Evolutionary conservation across 92 coral and sea anemone species (phyloP).

Genomic region (Epizoanthus fatuus): DNA sequence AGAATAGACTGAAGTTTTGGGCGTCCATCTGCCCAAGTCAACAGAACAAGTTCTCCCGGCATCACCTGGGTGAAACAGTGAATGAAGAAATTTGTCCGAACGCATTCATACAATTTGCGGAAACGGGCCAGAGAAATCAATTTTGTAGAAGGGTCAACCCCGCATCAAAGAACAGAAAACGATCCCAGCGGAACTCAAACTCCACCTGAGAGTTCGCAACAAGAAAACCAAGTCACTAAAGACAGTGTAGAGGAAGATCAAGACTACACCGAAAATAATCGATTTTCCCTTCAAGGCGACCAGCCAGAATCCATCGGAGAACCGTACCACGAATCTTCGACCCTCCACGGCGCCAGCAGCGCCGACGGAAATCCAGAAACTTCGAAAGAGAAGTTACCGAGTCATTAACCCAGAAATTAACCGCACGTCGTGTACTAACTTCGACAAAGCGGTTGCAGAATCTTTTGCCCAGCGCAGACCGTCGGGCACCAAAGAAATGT

Average conservation of each 20-base stretch:
- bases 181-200: neutral
- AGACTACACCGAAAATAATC: too few relatives aligned
- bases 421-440: neutral
- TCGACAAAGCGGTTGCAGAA: neutral
- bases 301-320: neutral
- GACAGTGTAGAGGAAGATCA: too few relatives aligned
- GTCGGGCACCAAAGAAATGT: neutral
- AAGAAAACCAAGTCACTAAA: too few relatives aligned
- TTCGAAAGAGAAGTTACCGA: too few relatives aligned
- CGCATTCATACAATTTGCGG: neutral
- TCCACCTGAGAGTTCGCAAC: too few relatives aligned
- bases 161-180: neutral
- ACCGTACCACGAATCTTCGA: neutral
- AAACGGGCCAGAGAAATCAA: slow-evolving; percentile 1
- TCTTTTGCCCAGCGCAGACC: neutral
- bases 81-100: neutral
- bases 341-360: too few relatives aligned
- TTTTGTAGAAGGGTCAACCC: neutral
- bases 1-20: too few relatives aligned
- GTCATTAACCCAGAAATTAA: neutral
- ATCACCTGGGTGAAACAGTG: slow-evolving; percentile 1
- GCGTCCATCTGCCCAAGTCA: neutral
- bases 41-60: neutral
- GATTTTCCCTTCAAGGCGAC: neutral
- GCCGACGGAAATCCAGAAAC: too few relatives aligned